phyloP scores from a whole-genome alignment of 2,113 vertebrate genomes.

The Macquaria australasica region DNA sequence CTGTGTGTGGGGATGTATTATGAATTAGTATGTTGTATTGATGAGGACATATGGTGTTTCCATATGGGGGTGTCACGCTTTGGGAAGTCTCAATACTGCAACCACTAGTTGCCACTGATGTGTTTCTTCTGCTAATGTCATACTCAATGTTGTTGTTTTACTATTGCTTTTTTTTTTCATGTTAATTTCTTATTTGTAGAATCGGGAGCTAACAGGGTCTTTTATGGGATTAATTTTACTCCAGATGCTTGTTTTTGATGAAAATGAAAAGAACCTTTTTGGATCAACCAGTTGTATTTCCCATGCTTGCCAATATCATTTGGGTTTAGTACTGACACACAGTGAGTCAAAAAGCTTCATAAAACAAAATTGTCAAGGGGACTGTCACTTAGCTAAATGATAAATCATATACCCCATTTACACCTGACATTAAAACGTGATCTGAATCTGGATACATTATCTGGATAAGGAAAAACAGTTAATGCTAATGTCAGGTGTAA shows the following conservation, averaged over 20 bases:
- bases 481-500: too few relatives aligned
- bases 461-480: too few relatives aligned
- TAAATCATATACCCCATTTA: neutral
- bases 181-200: neutral
- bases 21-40: conserved; percentile 78
- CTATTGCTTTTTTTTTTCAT: conserved; percentile 10
- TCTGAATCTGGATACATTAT: neutral
- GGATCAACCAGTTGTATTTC: neutral
- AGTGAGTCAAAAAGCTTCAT: neutral
- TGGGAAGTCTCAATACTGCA: conserved; percentile 56
- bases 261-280: neutral
- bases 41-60: conserved; percentile 81
- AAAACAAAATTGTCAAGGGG: too few relatives aligned
- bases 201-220: neutral
- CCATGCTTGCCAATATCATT: neutral
- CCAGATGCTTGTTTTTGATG: neutral
- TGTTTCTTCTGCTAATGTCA: conserved; percentile 13
- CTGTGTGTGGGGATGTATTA: conserved; percentile 69
- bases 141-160: neutral
- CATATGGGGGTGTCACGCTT: conserved; percentile 76
- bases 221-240: neutral
- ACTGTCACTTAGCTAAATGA: neutral
- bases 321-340: neutral
- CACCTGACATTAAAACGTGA: neutral
- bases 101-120: conserved; percentile 12